Conservation (phyloP, 2,888 invertebrate species). For the Parasteatoda lunata region DNA sequence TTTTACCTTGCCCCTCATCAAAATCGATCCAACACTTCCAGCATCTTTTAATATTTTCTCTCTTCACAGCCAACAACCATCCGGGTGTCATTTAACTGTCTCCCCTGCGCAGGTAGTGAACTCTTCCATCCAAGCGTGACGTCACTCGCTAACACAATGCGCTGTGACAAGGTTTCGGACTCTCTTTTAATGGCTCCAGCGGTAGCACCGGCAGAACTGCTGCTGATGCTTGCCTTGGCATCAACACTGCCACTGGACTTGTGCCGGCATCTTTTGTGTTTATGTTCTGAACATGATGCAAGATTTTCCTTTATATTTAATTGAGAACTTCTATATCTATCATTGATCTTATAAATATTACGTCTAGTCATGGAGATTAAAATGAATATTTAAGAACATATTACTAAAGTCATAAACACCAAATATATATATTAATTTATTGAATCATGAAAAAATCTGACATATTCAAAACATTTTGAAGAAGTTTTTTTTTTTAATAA, state of each 20-base stretch:
- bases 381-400: too few relatives aligned
- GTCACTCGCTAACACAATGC: not conserved
- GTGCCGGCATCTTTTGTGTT: constrained; percentile 3
- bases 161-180: constrained; percentile 2
- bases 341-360: too few relatives aligned
- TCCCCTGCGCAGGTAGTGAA: not conserved
- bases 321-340: too few relatives aligned
- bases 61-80: not conserved
- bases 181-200: not conserved
- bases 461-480: too few relatives aligned
- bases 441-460: too few relatives aligned
- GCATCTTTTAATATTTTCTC: constrained; percentile 5
- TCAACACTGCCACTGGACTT: not conserved
- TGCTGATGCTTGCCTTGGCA: not conserved
- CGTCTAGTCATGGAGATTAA: too few relatives aligned
- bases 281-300: not conserved
- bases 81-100: not conserved
- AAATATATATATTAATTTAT: too few relatives aligned
- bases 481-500: too few relatives aligned
- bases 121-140: not conserved
- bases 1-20: not conserved
- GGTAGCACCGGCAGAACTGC: constrained; percentile 2
- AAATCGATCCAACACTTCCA: constrained; percentile 5
- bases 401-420: too few relatives aligned
- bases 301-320: too few relatives aligned